Base-by-base conservation (phyloP, 2,888 invertebrate species). In the Conchocele bisecta region DNA sequence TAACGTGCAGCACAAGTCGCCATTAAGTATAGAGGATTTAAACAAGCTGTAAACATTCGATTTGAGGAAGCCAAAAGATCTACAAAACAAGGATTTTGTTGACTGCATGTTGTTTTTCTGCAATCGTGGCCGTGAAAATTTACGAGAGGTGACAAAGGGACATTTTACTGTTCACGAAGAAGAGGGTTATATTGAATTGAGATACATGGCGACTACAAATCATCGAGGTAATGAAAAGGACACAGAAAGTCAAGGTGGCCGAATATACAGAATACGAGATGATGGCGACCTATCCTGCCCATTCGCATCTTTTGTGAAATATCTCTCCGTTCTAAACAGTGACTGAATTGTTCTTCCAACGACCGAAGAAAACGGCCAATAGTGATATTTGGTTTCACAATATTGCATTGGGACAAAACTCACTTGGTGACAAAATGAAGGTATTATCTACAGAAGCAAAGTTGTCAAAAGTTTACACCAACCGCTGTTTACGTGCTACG, bases 71-170 rank as follows among this genome's bases (percentile, higher is more conserved):
- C 73, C 73, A 20, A 15, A 37, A 11, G 66, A 57, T 22, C 57
- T 72, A 17, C 66, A 72, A 29, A 42, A 72, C 31, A 67, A 72
- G 35, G 66, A 67, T n/a, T 70, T 70, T 42, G 59, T 63, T 15
- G 66, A 70, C 46, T 67, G 68, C 17, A 71, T 75, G 71, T 31
- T 68, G 4, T 60, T 57, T 42, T 66, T 70, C 31, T 66, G 71
- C 48, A 75, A n/a, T n/a, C n/a, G n/a, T n/a, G n/a, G n/a, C n/a
- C n/a, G n/a, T n/a, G n/a, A n/a, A n/a, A n/a, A n/a, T 26, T 26
- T 75, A 13, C 44, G 56, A 42, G 59, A 60, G 20, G 37, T 69
- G 4, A 48, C 22, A n/a, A 69, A 69, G 20, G n/a, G 29, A 13
- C 65, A 69, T 37, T 74, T 69, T 29, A 56, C 59, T 2, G 20